Conservation (phyloP, 2,113 vertebrate genomes). For the Electrona antarctica region DNA sequence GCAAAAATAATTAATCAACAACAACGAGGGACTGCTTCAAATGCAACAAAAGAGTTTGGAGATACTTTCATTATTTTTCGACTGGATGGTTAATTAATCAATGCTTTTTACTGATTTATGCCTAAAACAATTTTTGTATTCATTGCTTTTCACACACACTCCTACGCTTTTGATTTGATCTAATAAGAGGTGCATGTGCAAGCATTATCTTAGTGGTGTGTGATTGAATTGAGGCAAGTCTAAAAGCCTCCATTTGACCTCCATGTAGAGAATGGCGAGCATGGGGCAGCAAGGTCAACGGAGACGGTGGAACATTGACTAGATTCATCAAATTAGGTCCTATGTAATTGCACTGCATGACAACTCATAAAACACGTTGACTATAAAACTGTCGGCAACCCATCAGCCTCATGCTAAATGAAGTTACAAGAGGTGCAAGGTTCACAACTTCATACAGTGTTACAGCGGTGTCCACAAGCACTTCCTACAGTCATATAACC, state of each 20-base stretch:
- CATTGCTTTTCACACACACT: constrained; percentile 34
- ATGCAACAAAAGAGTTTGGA: constrained; percentile 12
- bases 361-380: constrained; percentile 85
- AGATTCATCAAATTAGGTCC: constrained; percentile 96
- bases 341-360: constrained; percentile 90
- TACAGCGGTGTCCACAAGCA: constrained; percentile 71
- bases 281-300: constrained; percentile 81
- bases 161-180: constrained; percentile 18
- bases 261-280: constrained; percentile 82
- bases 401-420: constrained; percentile 89
- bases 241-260: constrained; percentile 87
- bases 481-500: constrained; percentile 29
- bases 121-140: neutral
- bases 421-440: constrained; percentile 85
- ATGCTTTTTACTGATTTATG: constrained; percentile 21
- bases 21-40: neutral
- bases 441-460: constrained; percentile 83
- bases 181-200: constrained; percentile 67
- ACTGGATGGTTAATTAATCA: constrained; percentile 39
- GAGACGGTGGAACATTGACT: constrained; percentile 87
- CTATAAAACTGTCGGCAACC: constrained; percentile 93
- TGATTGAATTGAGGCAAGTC: constrained; percentile 82
- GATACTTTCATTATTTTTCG: constrained; percentile 16
- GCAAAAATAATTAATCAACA: too few species aligned
- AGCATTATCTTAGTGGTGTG: constrained; percentile 76